Evolutionary conservation across 2,113 vertebrate genomes (phyloP), one percentile per base, ranked within the genome.

Genomic region (Galemys pyrenaicus): DNA sequence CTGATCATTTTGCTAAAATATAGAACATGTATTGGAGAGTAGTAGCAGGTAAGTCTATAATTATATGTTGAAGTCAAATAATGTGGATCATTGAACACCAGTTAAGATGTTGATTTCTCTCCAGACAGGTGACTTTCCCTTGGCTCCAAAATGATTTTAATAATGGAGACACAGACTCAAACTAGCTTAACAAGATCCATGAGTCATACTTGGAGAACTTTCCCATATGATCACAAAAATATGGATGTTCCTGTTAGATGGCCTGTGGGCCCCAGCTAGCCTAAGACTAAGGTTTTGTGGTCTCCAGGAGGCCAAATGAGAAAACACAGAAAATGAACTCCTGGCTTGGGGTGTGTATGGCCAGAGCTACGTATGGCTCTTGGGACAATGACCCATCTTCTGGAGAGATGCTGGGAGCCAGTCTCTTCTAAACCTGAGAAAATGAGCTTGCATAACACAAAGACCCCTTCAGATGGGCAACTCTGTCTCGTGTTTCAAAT

Each of bases 1-100:
- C 37, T 39, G 10, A 82, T 30, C 5, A 9, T 92, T 96, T 86
- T 89, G 62, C 41, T 92, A 68, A 78, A 89, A 54, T n/a, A 71
- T 13, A 87, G 49, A 88, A 30, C n/a, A 17, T 4, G 19, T 44
- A 46, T n/a, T 46, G 2, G 41, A 37, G 30, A 90, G 62, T 37
- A 83, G n/a, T 41, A 67, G 37, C 64, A 74, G 30, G 2, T 24
- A 41, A 39, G 30, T 51, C 70, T 78, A 56, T 67, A 75, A 65
- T 80, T 56, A 58, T 28, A 68, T 60, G 3, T 9, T 46, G 9
- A 35, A 79, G n/a, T 70, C 56, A 51, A 74, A 39, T 35, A 35
- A n/a, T 17, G 0, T 67, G 35, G 79, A 54, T 46, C 16, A 26
- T 0, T 30, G 35, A 93, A 75, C 26, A 32, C 16, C 35, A 70